Evolutionary conservation across 2,797 vertebrate species (phyloP).

Genomic region (Ataeniobius toweri): DNA sequence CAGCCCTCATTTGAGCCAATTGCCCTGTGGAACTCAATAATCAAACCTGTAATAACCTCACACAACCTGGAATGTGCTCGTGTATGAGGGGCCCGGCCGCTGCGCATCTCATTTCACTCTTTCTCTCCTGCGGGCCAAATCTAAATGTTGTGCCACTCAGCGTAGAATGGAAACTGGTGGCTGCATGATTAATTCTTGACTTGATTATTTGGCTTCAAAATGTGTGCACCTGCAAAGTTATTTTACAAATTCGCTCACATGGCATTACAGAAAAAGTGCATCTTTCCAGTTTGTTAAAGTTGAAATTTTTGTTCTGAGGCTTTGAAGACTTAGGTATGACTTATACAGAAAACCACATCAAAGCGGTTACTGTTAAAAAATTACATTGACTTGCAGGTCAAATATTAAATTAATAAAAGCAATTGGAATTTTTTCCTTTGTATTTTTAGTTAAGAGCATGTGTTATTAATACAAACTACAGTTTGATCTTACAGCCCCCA

Average conservation of each 20-base stretch:
- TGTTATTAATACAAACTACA: neutral
- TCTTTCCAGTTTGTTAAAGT: constrained; percentile 14
- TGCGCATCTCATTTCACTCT: constrained; percentile 31
- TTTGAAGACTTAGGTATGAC: neutral
- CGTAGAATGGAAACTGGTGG: constrained; percentile 39
- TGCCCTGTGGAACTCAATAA: constrained; percentile 77
- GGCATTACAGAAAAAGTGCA: constrained; percentile 1
- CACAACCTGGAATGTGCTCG: constrained; percentile 53
- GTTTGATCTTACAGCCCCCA: neutral
- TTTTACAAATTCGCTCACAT: constrained; percentile 16
- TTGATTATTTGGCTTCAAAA: constrained; percentile 35
- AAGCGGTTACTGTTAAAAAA: neutral
- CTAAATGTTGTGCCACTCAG: constrained; percentile 41
- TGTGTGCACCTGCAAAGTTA: constrained; percentile 25
- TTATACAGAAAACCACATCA: neutral
- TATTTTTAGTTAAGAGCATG: neutral
- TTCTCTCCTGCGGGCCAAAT: constrained; percentile 32
- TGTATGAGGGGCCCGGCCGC: constrained; percentile 32
- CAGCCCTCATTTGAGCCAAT: constrained; percentile 80
- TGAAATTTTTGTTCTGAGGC: neutral
- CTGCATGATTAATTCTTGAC: constrained; percentile 47
- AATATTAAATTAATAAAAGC: neutral
- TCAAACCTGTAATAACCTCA: constrained; percentile 79
- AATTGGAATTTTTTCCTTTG: too few species aligned
- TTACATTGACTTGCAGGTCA: neutral